Evolutionary conservation across 1,140 invertebrate species (phyloP).

Genomic region (Bombus sylvicola): DNA sequence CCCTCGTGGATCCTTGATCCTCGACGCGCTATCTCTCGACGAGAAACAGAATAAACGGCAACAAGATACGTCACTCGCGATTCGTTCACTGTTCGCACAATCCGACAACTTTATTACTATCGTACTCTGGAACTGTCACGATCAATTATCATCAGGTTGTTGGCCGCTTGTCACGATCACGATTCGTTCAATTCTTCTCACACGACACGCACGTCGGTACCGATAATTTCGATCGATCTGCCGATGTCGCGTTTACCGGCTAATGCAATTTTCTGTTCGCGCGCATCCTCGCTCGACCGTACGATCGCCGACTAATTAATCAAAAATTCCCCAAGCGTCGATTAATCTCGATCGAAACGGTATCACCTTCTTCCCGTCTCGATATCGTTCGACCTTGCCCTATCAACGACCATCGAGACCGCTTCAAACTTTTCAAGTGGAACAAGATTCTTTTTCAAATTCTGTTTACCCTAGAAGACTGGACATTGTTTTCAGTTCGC

Average conservation of each 20-base stretch:
- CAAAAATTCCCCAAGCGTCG: not conserved
- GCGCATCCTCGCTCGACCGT: conserved; percentile 28
- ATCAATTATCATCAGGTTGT: not conserved
- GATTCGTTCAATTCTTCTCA: not conserved
- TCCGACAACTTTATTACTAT: conserved; percentile 11
- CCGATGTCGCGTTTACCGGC: too few relatives aligned
- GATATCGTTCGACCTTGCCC: not conserved
- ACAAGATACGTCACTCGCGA: conserved; percentile 35
- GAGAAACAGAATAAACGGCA: not conserved
- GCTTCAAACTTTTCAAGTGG: too few relatives aligned
- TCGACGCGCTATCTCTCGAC: not conserved
- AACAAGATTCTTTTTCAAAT: not conserved
- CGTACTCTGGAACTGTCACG: conserved; percentile 17
- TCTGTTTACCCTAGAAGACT: too few relatives aligned
- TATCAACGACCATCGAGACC: not conserved
- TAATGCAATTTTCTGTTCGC: conserved; percentile 11
- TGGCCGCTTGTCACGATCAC: conserved; percentile 17
- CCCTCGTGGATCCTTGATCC: conserved; percentile 22
- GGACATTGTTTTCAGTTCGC: too few relatives aligned
- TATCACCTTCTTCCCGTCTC: too few relatives aligned
- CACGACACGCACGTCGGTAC: not conserved
- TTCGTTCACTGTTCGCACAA: conserved; percentile 32
- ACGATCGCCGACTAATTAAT: not conserved
- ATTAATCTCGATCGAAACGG: not conserved
- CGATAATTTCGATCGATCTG: not conserved